Base-by-base conservation (phyloP, 2,797 vertebrate species). In the Epinephelus awoara region DNA sequence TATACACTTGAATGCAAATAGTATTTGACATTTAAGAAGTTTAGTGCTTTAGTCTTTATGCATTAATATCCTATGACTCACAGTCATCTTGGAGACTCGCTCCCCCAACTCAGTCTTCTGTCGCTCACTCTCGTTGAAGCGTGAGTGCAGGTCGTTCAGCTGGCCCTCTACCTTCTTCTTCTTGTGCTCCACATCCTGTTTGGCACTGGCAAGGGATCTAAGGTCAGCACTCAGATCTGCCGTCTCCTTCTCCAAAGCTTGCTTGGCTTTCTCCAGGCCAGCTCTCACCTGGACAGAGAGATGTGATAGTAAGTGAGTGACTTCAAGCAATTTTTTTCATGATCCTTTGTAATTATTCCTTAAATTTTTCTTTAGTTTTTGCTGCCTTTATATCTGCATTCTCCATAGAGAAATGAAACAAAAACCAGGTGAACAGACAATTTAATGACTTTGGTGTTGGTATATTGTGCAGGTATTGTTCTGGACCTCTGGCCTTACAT, bases 131-230 rank as follows among this genome's bases (percentile, higher is more conserved):
- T 99, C 98, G 0, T 90, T 94, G 72, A 94, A 97, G 81, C 97
- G 97, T 0, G 95, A 92, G 90, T 97, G 96, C 76, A 99, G 88
- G 0, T 99, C 98, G 54, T 96, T 95, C 75, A 99, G 80, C 85
- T 99, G 98, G 23, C 87, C 95, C 86, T 99, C 98, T 90, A 98
- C 89, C 91, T 98, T 98, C 94, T 99, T 99, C 94, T 96, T 98
- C 91, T 97, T 98, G 94, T 99, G 94, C 58, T 99, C 98, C 82
- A 97, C 92, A 0, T 99, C 98, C 94, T 98, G 98, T 83, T 97
- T 99, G 59, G 94, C 91, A 64, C 96, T 95, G 88, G 50, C 89
- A 54, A 99, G 92, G 8, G 95, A 95, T 59, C 97, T 95, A 70
- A 99, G 94, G 91, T 99, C 98, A 0, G 92, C 89, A 0, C 91